Conservation (phyloP, 2,797 vertebrate genomes). For the Catamblyrhynchus diadema region DNA sequence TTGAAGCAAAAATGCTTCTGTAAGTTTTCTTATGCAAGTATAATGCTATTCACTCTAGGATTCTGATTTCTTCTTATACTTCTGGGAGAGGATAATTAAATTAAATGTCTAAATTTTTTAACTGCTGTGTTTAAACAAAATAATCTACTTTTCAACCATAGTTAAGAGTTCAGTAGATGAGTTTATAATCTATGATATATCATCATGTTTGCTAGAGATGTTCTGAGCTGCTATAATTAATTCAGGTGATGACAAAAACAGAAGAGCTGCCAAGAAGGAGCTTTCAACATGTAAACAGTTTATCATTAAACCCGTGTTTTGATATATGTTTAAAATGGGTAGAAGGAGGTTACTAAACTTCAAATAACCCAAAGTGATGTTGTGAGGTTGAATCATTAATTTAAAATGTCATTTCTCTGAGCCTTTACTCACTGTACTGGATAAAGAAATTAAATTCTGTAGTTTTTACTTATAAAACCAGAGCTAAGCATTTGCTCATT, state of each 20-base stretch:
- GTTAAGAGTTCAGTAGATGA: slow-evolving; percentile 65
- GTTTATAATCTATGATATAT: slow-evolving; percentile 68
- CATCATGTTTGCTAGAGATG: slow-evolving; percentile 52
- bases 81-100: slow-evolving; percentile 79
- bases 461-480: slow-evolving; percentile 2
- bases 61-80: slow-evolving; percentile 72
- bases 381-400: slow-evolving; percentile 13
- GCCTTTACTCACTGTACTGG: slow-evolving; percentile 22
- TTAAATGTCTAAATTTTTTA: slow-evolving; percentile 77
- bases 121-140: slow-evolving; percentile 72
- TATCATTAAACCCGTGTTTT: slow-evolving; percentile 54
- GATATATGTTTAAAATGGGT: slow-evolving; percentile 18
- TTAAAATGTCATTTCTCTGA: neutral
- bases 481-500: slow-evolving; percentile 26
- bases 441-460: slow-evolving; percentile 23
- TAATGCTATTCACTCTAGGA: slow-evolving; percentile 71
- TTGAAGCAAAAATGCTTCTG: slow-evolving; percentile 70
- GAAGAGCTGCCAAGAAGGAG: slow-evolving; percentile 51
- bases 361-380: slow-evolving; percentile 35
- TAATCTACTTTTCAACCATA: slow-evolving; percentile 68
- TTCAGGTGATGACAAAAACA: slow-evolving; percentile 59
- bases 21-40: slow-evolving; percentile 71
- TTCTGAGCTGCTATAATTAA: slow-evolving; percentile 63
- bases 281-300: slow-evolving; percentile 55
- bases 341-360: slow-evolving; percentile 46